A percentile compares a stretch with the other conserved stretches of the same genome.
phyloP scores from a whole-genome alignment of 2,113 vertebrate genomes.

The Cyphomyrus discorhynchus region DNA sequence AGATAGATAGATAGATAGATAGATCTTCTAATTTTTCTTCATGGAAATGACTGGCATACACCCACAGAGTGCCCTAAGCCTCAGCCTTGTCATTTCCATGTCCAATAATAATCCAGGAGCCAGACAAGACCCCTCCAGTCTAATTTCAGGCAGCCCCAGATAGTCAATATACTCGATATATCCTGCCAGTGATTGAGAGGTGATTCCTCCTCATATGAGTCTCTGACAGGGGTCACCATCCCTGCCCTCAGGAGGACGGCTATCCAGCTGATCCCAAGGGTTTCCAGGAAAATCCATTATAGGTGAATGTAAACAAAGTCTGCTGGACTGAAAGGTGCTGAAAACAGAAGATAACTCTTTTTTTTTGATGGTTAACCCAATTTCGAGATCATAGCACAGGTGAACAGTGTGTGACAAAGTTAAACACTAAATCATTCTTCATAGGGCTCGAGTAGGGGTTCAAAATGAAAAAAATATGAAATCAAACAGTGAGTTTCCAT shows the following conservation, averaged over 20 bases:
- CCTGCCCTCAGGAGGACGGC: not conserved
- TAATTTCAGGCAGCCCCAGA: not conserved
- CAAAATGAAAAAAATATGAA: not conserved
- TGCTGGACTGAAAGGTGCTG: not conserved
- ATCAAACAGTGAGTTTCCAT: not conserved
- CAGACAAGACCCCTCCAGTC: not conserved
- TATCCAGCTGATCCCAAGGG: not conserved
- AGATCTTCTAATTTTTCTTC: not conserved
- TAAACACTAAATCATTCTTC: not conserved
- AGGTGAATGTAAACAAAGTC: not conserved
- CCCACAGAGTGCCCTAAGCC: not conserved
- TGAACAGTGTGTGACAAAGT: not conserved
- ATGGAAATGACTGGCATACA: not conserved
- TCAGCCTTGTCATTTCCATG: not conserved
- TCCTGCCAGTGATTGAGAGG: slow-evolving; percentile 9
- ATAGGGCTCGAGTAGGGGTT: not conserved
- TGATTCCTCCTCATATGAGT: slow-evolving; percentile 11
- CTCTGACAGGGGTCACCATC: not conserved
- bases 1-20: not conserved
- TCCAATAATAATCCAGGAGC: not conserved
- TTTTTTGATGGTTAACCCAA: slow-evolving; percentile 2
- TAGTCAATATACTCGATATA: slow-evolving; percentile 13
- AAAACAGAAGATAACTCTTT: not conserved
- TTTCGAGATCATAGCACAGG: not conserved
- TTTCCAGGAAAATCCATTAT: slow-evolving; percentile 1